phyloP scores from a whole-genome alignment of 2,113 vertebrate species.

The Labeo rohita region DNA sequence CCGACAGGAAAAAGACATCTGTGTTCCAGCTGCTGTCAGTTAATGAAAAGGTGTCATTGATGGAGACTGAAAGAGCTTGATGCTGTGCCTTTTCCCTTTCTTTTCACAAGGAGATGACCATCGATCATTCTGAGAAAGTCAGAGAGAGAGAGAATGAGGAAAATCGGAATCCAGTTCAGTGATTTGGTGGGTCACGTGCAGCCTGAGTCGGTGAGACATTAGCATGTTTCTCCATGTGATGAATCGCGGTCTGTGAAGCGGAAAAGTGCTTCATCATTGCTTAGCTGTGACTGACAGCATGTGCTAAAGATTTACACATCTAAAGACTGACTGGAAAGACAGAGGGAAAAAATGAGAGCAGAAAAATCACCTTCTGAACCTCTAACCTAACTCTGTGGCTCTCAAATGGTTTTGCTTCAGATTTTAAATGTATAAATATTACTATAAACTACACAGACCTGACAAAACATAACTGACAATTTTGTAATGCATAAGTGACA shows the following conservation, averaged over 20 bases:
- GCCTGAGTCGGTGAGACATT: not conserved
- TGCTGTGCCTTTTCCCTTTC: constrained; percentile 14
- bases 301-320: not conserved
- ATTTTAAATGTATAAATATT: not conserved
- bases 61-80: constrained; percentile 61
- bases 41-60: constrained; percentile 81
- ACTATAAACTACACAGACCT: not conserved
- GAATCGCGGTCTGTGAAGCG: not conserved
- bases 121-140: constrained; percentile 70
- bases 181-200: not conserved
- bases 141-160: constrained; percentile 43
- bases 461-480: not conserved
- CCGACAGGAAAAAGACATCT: constrained; percentile 73
- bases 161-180: constrained; percentile 15
- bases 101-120: constrained; percentile 61
- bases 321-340: not conserved
- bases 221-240: constrained; percentile 10
- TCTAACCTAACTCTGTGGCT: not conserved
- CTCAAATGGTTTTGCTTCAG: not conserved
- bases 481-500: not conserved
- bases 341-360: not conserved
- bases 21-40: constrained; percentile 79
- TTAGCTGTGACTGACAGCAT: constrained; percentile 12
- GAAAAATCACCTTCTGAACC: not conserved
- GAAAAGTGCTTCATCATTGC: constrained; percentile 18